A percentile compares a stretch with the other conserved stretches of the same genome.
Evolutionary conservation across 2,888 invertebrate species (phyloP).

Genomic region (Drosophila seclusa): DNA sequence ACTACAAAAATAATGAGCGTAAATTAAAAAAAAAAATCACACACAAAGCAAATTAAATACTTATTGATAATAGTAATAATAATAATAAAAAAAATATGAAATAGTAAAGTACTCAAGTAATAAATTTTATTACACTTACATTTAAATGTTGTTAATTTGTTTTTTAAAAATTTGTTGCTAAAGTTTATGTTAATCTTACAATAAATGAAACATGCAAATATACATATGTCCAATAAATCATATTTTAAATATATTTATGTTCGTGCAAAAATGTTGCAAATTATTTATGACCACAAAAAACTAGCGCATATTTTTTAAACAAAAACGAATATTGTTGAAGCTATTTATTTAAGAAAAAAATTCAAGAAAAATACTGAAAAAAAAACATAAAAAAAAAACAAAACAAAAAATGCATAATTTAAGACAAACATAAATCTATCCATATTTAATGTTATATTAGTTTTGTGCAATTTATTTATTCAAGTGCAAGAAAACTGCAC

Average conservation of each 20-base stretch:
- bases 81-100: conserved; percentile 27
- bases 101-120: conserved; percentile 75
- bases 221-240: conserved; percentile 39
- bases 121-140: conserved; percentile 65
- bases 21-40: conserved; percentile 32
- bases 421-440: conserved; percentile 27
- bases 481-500: conserved; percentile 43
- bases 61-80: conserved; percentile 14
- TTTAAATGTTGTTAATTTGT: conserved; percentile 74
- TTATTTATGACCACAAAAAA: conserved; percentile 29
- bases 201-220: conserved; percentile 33
- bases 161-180: conserved; percentile 74
- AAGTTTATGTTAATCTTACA: conserved; percentile 71
- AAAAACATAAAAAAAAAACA: neutral
- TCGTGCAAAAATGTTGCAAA: conserved; percentile 18
- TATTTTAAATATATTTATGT: conserved; percentile 51
- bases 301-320: conserved; percentile 14
- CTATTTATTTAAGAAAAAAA: conserved; percentile 35
- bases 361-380: conserved; percentile 3
- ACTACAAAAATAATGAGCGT: conserved; percentile 23
- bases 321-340: conserved; percentile 41
- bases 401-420: conserved; percentile 29
- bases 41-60: conserved; percentile 40
- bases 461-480: conserved; percentile 78
- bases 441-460: conserved; percentile 67